phyloP scores from a whole-genome alignment of 2,888 invertebrate species.

The Brachypterus glaber region DNA sequence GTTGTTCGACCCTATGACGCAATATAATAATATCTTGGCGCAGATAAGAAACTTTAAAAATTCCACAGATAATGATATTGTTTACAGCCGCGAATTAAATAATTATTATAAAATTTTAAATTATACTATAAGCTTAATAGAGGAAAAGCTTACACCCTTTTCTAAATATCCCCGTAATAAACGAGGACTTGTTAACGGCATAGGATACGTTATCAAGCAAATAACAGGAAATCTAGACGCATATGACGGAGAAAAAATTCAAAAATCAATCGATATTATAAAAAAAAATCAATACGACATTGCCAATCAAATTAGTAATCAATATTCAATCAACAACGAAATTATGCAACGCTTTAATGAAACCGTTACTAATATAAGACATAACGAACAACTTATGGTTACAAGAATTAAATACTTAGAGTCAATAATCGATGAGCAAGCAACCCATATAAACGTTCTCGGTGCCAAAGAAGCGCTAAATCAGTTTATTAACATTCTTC shows the following conservation, averaged over 20 bases:
- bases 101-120: background rate
- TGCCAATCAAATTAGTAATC: background rate
- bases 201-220: too few relatives aligned
- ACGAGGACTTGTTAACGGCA: too few relatives aligned
- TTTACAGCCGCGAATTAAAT: background rate
- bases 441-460: too few relatives aligned
- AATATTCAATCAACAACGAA: slow-evolving; percentile 3
- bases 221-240: too few relatives aligned
- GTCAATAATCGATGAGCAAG: slow-evolving; percentile 1
- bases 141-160: too few relatives aligned
- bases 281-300: too few relatives aligned
- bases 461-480: too few relatives aligned
- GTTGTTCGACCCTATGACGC: background rate
- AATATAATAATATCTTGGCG: background rate
- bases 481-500: too few relatives aligned
- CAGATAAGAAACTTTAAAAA: background rate
- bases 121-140: background rate
- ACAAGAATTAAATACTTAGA: slow-evolving; percentile 1
- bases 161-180: background rate
- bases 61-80: background rate
- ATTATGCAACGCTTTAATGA: background rate
- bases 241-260: background rate
- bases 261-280: background rate
- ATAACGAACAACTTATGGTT: too few relatives aligned
- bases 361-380: background rate